These are phyloP conservation scores for Gerris lacustris DNA, from an alignment of 2,888 invertebrate species.

Conservation along the genomic window DNA sequence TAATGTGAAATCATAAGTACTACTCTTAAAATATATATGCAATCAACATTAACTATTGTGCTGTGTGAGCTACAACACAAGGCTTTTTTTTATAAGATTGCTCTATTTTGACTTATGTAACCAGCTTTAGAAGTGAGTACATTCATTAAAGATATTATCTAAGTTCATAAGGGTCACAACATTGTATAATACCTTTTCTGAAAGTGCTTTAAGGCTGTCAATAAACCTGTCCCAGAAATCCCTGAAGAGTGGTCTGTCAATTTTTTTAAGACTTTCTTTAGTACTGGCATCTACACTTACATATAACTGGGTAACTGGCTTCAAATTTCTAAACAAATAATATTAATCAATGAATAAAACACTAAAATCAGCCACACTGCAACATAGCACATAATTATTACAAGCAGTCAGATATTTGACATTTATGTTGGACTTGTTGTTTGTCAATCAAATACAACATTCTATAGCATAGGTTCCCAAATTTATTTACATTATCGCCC, in stretches of 20 bases:
- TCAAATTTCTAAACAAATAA: slow-evolving; percentile 29
- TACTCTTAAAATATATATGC: too few species aligned
- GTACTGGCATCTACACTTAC: slow-evolving; percentile 48
- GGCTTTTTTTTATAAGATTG: too few species aligned
- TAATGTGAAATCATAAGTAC: too few species aligned
- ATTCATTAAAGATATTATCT: too few species aligned
- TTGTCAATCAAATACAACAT: not conserved
- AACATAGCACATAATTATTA: not conserved
- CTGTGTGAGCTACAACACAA: too few species aligned
- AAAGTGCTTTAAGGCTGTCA: slow-evolving; percentile 41
- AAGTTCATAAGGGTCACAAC: too few species aligned
- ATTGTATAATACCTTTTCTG: slow-evolving; percentile 35
- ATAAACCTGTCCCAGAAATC: slow-evolving; percentile 47
- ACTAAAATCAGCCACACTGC: too few species aligned
- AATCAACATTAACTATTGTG: too few species aligned
- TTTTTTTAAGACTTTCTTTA: slow-evolving; percentile 45
- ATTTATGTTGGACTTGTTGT: not conserved
- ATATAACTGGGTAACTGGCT: slow-evolving; percentile 46
- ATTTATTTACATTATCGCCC: too few species aligned
- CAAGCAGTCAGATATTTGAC: not conserved
- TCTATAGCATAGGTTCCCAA: too few species aligned
- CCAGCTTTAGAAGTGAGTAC: too few species aligned
- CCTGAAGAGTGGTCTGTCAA: slow-evolving; percentile 45
- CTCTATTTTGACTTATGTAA: too few species aligned
- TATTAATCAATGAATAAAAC: not conserved